phyloP scores from a whole-genome alignment of 2,888 invertebrate genomes.

The Eupithecia tripunctaria region DNA sequence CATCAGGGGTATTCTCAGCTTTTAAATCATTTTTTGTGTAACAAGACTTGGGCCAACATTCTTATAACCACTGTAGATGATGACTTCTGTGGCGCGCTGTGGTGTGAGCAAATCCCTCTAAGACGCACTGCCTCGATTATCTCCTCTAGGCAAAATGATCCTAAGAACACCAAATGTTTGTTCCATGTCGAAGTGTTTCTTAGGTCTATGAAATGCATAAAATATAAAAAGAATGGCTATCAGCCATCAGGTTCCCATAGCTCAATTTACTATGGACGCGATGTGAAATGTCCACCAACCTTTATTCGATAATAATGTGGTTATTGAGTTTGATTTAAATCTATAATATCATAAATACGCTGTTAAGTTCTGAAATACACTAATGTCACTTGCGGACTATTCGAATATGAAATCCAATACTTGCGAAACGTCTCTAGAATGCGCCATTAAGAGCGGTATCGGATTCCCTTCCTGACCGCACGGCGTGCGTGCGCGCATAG shows the following conservation, averaged over 20 bases:
- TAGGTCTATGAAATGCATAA: background rate
- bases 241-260: background rate
- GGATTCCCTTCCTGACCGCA: conserved; percentile 66
- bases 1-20: background rate
- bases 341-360: background rate
- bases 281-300: background rate
- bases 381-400: conserved; percentile 7
- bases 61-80: background rate
- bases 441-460: conserved; percentile 69
- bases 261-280: background rate
- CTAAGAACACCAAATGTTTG: background rate
- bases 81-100: background rate
- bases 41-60: background rate
- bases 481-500: conserved; percentile 22
- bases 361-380: background rate
- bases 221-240: background rate
- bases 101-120: background rate
- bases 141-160: background rate
- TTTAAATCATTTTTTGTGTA: background rate
- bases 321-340: background rate
- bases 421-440: conserved; percentile 40
- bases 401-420: conserved; percentile 24
- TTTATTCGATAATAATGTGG: background rate
- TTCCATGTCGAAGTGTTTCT: background rate
- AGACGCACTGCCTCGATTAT: background rate